Evolutionary conservation across 2,797 vertebrate genomes (phyloP).

Genomic region (Staurois parvus): DNA sequence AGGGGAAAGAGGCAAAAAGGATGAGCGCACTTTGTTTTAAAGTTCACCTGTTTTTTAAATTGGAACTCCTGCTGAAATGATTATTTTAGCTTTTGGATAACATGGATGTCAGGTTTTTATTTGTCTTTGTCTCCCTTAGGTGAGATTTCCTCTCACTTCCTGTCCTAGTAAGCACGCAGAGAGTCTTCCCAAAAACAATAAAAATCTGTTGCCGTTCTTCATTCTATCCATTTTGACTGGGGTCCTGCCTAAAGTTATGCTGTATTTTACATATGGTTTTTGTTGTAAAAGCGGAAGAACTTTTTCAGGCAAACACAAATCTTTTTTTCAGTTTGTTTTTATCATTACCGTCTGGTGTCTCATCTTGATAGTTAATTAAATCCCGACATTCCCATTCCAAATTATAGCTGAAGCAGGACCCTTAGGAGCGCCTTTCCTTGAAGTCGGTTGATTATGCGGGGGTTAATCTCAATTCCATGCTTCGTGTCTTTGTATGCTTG

Average conservation of each 20-base stretch:
- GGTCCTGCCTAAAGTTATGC: not conserved
- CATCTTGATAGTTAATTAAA: constrained; percentile 45
- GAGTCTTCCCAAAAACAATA: too few species aligned
- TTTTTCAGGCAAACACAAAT: constrained; percentile 24
- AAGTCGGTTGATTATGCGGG: not conserved
- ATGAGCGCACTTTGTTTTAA: too few species aligned
- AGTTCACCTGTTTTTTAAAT: too few species aligned
- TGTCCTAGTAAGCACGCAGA: too few species aligned
- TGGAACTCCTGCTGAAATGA: too few species aligned
- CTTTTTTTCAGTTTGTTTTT: constrained; percentile 25
- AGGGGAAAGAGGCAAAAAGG: too few species aligned
- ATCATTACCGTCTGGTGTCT: constrained; percentile 15
- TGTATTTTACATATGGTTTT: constrained; percentile 9
- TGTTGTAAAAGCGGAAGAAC: not conserved
- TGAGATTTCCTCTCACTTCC: too few species aligned
- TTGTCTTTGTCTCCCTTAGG: too few species aligned
- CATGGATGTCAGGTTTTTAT: too few species aligned
- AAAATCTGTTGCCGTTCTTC: too few species aligned
- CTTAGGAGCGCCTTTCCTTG: not conserved
- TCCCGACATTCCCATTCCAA: not conserved
- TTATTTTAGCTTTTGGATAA: too few species aligned
- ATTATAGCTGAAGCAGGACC: not conserved
- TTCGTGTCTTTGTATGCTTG: constrained; percentile 38
- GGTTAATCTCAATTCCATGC: constrained; percentile 52
- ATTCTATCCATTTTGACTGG: too few species aligned